Evolutionary conservation across 2,888 invertebrate species (phyloP).

Genomic region (Diarsia rubi): DNA sequence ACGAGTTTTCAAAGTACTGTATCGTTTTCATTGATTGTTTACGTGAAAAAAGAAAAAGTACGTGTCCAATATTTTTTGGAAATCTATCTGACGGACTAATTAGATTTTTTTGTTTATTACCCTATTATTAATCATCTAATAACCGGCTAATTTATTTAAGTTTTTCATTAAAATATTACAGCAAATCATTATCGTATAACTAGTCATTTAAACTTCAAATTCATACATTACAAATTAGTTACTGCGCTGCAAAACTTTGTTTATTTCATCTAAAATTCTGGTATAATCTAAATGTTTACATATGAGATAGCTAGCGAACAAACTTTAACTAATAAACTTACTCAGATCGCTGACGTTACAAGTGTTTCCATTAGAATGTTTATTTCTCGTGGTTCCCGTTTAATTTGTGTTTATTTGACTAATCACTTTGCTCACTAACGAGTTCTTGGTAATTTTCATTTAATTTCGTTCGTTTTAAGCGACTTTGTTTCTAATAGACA

Average conservation of each 20-base stretch:
- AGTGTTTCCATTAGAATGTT: constrained; percentile 34
- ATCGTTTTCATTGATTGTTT: too few relatives aligned
- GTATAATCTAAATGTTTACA: constrained; percentile 46
- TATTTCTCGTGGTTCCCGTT: constrained; percentile 8
- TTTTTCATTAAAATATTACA: not conserved
- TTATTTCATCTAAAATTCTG: constrained; percentile 19
- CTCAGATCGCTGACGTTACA: constrained; percentile 4
- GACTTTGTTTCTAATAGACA: not conserved
- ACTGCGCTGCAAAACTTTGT: constrained; percentile 40
- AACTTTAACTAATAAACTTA: constrained; percentile 39
- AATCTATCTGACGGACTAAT: too few relatives aligned
- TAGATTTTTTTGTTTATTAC: too few relatives aligned
- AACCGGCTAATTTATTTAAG: too few relatives aligned
- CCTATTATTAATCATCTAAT: too few relatives aligned
- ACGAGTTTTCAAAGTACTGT: too few relatives aligned
- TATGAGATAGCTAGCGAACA: not conserved
- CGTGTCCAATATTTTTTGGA: too few relatives aligned
- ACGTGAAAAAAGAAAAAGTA: too few relatives aligned
- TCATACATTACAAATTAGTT: constrained; percentile 17
- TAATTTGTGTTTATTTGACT: constrained; percentile 46
- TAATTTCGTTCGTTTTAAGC: not conserved
- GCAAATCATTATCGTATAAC: constrained; percentile 13
- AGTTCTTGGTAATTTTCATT: constrained; percentile 2
- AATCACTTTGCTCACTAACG: constrained; percentile 1
- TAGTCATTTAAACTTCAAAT: constrained; percentile 43